Evolutionary conservation across 2,888 invertebrate species (phyloP).

Genomic region (Morpho deidamia): DNA sequence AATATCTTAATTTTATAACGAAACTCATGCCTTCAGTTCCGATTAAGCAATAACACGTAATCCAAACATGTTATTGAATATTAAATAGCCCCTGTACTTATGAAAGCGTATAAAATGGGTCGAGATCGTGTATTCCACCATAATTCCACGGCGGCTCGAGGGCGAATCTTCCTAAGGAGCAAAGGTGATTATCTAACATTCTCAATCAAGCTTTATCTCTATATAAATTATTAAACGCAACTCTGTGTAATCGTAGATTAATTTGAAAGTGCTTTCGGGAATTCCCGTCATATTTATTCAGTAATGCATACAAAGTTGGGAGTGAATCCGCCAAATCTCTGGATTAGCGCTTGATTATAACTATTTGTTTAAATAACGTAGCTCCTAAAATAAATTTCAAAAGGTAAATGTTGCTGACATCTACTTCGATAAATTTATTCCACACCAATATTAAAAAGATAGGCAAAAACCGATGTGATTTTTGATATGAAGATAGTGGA

Average conservation of each 20-base stretch:
- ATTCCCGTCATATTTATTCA: not conserved
- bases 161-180: slow-evolving; percentile 21
- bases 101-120: slow-evolving; percentile 43
- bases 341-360: too few relatives aligned
- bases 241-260: not conserved
- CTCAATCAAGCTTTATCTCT: not conserved
- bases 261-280: not conserved
- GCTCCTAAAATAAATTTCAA: too few relatives aligned
- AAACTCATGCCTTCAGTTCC: slow-evolving; percentile 22
- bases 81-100: slow-evolving; percentile 34
- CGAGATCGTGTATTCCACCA: slow-evolving; percentile 24
- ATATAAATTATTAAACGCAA: not conserved
- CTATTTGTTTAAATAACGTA: too few relatives aligned
- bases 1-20: not conserved
- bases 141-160: slow-evolving; percentile 30
- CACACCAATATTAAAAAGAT: too few relatives aligned
- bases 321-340: not conserved
- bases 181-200: slow-evolving; percentile 13
- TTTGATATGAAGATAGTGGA: too few relatives aligned
- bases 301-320: not conserved
- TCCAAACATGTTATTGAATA: slow-evolving; percentile 49
- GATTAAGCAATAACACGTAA: slow-evolving; percentile 33
- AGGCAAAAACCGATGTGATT: too few relatives aligned
- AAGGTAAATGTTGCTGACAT: too few relatives aligned
- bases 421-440: too few relatives aligned